A percentile compares a stretch with the other conserved stretches of the same genome.
These are phyloP conservation scores for Oxygymnocypris stewartii DNA, from an alignment of 2,113 vertebrate genomes.

Conservation along the genomic window DNA sequence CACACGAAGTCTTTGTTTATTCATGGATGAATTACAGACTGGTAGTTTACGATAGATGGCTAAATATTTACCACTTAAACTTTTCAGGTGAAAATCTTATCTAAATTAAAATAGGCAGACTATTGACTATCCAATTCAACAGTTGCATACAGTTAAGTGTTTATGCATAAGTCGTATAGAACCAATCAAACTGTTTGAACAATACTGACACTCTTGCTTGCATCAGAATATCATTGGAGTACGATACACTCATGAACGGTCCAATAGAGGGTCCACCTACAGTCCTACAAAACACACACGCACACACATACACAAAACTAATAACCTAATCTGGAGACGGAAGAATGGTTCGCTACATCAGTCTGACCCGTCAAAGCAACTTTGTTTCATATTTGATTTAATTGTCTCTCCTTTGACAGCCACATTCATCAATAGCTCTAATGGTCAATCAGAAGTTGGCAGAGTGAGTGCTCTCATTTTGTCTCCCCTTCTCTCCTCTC, in stretches of 20 bases:
- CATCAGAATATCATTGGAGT: background rate
- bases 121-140: background rate
- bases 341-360: slow-evolving; percentile 94
- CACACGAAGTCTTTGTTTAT: slow-evolving; percentile 36
- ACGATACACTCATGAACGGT: background rate
- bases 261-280: slow-evolving; percentile 18
- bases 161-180: too few species aligned
- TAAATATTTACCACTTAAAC: background rate
- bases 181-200: slow-evolving; percentile 1
- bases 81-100: slow-evolving; percentile 13
- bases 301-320: slow-evolving; percentile 72
- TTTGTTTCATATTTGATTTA: slow-evolving; percentile 99
- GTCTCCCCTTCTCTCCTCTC: slow-evolving; percentile 60
- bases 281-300: slow-evolving; percentile 41
- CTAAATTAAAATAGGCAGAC: background rate
- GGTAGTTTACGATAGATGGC: slow-evolving; percentile 29
- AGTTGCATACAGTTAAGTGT: background rate
- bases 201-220: background rate
- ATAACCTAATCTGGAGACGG: slow-evolving; percentile 88
- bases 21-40: slow-evolving; percentile 16
- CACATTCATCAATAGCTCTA: slow-evolving; percentile 99
- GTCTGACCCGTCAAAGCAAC: slow-evolving; percentile 95
- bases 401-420: slow-evolving; percentile 99
- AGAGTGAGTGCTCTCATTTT: slow-evolving; percentile 88
- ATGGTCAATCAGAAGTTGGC: slow-evolving; percentile 99